A percentile compares a stretch with the other conserved stretches of the same genome.
These are phyloP conservation scores for Thunnus albacares DNA, from an alignment of 2,797 vertebrate genomes.

Conservation along the genomic window DNA sequence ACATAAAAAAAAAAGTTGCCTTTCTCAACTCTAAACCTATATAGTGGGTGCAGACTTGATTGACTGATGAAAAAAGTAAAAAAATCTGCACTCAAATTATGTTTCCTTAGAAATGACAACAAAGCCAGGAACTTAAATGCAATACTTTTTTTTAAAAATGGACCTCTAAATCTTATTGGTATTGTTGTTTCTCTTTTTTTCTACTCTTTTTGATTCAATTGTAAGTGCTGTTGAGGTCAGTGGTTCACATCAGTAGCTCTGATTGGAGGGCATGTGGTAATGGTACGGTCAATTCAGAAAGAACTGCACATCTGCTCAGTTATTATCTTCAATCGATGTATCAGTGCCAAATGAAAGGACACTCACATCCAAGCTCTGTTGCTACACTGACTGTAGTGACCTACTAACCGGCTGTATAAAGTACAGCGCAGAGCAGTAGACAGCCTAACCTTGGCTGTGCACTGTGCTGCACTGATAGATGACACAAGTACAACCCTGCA, in stretches of 20 bases:
- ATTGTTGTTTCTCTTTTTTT: not conserved
- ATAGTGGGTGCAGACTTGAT: not conserved
- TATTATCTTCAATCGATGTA: conserved; percentile 34
- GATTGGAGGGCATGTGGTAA: conserved; percentile 24
- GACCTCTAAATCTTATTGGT: not conserved
- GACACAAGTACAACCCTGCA: conserved; percentile 48
- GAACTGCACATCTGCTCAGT: conserved; percentile 25
- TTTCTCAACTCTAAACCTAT: conserved; percentile 18
- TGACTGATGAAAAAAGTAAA: not conserved
- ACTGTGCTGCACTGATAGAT: conserved; percentile 54
- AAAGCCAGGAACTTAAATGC: not conserved
- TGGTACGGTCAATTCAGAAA: conserved; percentile 9
- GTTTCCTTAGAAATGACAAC: conserved; percentile 1
- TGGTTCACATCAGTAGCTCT: conserved; percentile 11
- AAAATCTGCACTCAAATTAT: not conserved
- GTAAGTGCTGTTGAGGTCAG: conserved; percentile 9
- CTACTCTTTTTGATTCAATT: not conserved
- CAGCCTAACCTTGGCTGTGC: conserved; percentile 57
- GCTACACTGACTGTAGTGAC: conserved; percentile 54
- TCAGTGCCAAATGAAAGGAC: conserved; percentile 36
- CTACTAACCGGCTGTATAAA: conserved; percentile 60
- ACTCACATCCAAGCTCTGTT: conserved; percentile 32
- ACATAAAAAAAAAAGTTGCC: not conserved
- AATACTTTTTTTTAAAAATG: no score
- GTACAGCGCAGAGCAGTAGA: conserved; percentile 45